Base-by-base conservation (phyloP, 2,797 vertebrate genomes). In the Brachymystax lenok region DNA sequence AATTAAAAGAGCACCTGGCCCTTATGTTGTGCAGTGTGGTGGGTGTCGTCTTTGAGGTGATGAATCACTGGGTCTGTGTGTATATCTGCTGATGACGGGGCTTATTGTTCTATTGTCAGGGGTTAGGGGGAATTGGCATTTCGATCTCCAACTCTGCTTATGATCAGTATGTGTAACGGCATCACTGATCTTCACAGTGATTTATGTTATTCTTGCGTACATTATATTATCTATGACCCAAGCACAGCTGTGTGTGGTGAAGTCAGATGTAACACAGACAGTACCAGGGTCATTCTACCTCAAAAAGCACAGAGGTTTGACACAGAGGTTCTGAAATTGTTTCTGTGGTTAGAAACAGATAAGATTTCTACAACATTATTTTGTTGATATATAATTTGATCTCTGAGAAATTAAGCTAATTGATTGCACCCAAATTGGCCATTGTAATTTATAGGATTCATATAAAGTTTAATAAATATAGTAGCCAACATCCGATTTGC, bases 1-100 rank as follows among this genome's bases (percentile, higher is more conserved):
- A 86, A 87, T 87, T 84, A 89, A 78, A 81, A 75, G 73, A 63
- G 84, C 66, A 69, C 16, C 59, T 73, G 69, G 82, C 78, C 74
- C 71, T 71, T 77, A 78, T 80, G 40, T 64, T 30, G 66, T 69
- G 72, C 40, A 66, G 81, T 78, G 80, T 56, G 80, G 83, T 83
- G 69, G 80, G 35, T 19, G 59, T 13, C 3, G 40, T 79, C 59
- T 66, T 74, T 46, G 35, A 74, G 63, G 74, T 81, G 74, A 83
- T 84, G 79, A 82, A 78, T 84, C 79, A 84, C 76, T 68, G 79
- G 68, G 74, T 82, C 13, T 71, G n/a, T 71, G 24, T 77, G 77
- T 82, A 73, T 85, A 73, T 84, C 75, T 80, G 64, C 72, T 56
- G 70, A 75, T 82, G 82, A 77, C 40, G 35, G 69, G 75, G 80